Conservation (phyloP, 2,113 vertebrate genomes). For the Nesoenas mayeri region DNA sequence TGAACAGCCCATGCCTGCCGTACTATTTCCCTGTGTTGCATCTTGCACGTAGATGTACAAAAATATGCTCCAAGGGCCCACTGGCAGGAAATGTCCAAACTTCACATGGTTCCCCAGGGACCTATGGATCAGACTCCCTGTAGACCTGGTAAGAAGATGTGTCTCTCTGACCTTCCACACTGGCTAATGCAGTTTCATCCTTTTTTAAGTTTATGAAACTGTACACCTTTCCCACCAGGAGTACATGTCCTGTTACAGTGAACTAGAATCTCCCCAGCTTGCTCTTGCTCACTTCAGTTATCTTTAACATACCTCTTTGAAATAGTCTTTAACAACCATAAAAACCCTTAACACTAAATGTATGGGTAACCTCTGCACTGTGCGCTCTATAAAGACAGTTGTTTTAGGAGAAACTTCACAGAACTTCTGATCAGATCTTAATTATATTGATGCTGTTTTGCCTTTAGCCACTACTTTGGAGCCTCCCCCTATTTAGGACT, state of each 20-base stretch:
- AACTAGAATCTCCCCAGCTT: not conserved
- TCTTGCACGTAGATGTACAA: not conserved
- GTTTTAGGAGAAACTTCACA: not conserved
- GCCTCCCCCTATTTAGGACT: not conserved
- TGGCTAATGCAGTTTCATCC: accelerated
- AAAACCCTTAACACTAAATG: not conserved
- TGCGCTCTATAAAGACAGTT: not conserved
- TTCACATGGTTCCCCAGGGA: not conserved
- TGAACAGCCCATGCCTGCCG: not conserved
- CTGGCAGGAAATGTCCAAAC: not conserved
- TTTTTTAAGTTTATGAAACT: not conserved
- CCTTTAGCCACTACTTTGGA: not conserved
- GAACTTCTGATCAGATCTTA: not conserved
- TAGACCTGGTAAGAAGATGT: not conserved
- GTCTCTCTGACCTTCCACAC: not conserved
- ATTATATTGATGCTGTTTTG: not conserved
- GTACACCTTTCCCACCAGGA: not conserved
- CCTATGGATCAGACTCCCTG: not conserved
- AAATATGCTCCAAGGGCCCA: not conserved
- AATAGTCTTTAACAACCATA: not conserved
- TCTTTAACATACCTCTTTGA: not conserved
- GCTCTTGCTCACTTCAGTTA: not conserved
- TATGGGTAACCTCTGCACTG: not conserved
- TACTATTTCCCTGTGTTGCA: not conserved
- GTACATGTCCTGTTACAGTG: accelerated